Conservation (phyloP, 2,113 vertebrate species). For the Leptobrachium leishanense region DNA sequence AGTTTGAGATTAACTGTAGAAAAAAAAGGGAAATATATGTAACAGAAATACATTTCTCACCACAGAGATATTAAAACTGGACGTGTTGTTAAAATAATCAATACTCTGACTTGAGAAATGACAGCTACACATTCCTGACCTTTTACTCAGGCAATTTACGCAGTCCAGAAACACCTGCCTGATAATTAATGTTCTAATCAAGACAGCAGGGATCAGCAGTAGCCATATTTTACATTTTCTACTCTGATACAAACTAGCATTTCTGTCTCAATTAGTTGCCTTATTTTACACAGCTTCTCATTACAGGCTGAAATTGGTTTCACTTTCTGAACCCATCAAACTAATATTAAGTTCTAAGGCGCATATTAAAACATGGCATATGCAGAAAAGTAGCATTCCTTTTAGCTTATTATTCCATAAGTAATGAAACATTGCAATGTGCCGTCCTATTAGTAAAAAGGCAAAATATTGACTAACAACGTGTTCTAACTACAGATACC, state of each 20-base stretch:
- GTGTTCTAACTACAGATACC: constrained; percentile 13
- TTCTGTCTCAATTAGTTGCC: constrained; percentile 64
- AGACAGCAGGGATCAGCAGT: constrained; percentile 57
- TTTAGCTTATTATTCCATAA: constrained; percentile 21
- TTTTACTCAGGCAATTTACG: constrained; percentile 67
- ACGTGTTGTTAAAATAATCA: constrained; percentile 61
- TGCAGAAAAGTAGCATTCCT: constrained; percentile 5
- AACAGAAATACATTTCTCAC: constrained; percentile 30
- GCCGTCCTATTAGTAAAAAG: constrained; percentile 8
- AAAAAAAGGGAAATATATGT: constrained; percentile 10
- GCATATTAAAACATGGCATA: constrained; percentile 29
- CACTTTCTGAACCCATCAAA: constrained; percentile 64
- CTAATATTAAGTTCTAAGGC: constrained; percentile 50
- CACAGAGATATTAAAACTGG: constrained; percentile 56
- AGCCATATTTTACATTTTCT: constrained; percentile 39
- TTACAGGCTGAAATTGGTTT: constrained; percentile 71
- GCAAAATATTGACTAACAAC: constrained; percentile 17
- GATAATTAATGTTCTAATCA: constrained; percentile 75
- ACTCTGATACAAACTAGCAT: constrained; percentile 51
- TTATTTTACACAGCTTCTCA: constrained; percentile 63
- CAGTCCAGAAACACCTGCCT: constrained; percentile 67
- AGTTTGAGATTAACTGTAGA: not conserved
- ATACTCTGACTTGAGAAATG: constrained; percentile 59
- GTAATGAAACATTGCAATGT: not conserved
- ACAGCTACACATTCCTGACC: constrained; percentile 67